Base-by-base conservation (phyloP, 30 jellyfish, hydroid and myxozoan genomes). In the Catostylus mosaicus region DNA sequence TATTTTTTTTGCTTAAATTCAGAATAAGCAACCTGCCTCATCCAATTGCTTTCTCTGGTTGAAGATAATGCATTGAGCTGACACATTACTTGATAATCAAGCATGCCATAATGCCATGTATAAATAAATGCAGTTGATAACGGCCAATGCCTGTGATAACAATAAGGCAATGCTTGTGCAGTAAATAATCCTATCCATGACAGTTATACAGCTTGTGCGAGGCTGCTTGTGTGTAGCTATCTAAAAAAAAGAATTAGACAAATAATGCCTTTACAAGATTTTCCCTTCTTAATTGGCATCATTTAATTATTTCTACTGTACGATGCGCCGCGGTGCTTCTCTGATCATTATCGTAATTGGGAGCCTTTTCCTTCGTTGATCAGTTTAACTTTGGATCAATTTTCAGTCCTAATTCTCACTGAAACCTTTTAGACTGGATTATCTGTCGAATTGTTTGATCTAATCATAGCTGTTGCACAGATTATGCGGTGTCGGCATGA, bases 361-460 rank as follows among this genome's bases (percentile, higher is more conserved):
- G 62, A 36, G 59, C 40, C 73, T 59, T 36, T 74, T 46, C 75
- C 73, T 74, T 10, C 48, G 61, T 57, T 67, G 73, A 80, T 80
- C 90, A 80, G 83, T 67, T 66, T 54, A 47, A 56, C 60, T 32
- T 48, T 27, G 46, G 90, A 80, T 80, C 90, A 80, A 45, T 80
- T 66, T 80, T 67, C 67, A 56, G 77, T 37, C 64, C 50, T 80
- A 80, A 65, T 66, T 67, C 90, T 72, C 82, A 62, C 73, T 80
- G 78, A 67, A 80, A 36, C 77, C 75, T 40, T 72, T 80, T 80
- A 80, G 90, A 46, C 73, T 65, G 90, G 90, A 80, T 80, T 54
- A 80, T 47, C 77, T 38, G 31, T 20, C 59, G 65, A 46, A 80
- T 80, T 80, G 90, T 80, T 67, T 67, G 77, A 80, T 65, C 30